Evolutionary conservation across 1,140 invertebrate genomes (phyloP).

Genomic region (Cotesia vestalis): DNA sequence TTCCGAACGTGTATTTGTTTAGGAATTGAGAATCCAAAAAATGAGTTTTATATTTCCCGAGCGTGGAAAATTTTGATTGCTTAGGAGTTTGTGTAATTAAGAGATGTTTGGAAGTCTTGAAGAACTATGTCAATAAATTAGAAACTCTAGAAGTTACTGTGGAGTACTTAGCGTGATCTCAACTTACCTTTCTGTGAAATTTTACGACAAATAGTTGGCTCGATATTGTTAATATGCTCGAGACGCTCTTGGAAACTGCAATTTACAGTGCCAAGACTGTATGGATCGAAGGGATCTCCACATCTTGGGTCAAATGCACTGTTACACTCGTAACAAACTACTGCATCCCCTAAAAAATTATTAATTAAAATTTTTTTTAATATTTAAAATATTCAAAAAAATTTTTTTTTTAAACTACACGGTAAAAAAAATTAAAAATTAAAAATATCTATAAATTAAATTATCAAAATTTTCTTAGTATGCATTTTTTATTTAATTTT

Average conservation of each 20-base stretch:
- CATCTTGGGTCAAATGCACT: conserved; percentile 85
- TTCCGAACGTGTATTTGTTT: too few species aligned
- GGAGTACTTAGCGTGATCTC: background rate
- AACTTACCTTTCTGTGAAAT: conserved; percentile 76
- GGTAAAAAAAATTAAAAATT: too few species aligned
- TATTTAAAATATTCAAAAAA: background rate
- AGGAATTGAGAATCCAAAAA: too few species aligned
- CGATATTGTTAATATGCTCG: conserved; percentile 72
- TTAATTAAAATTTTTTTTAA: conserved; percentile 11
- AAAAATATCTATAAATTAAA: too few species aligned
- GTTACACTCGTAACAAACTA: conserved; percentile 85
- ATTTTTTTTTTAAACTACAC: background rate
- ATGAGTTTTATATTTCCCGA: too few species aligned
- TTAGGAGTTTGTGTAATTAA: too few species aligned
- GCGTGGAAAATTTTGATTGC: too few species aligned
- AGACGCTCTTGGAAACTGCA: conserved; percentile 78
- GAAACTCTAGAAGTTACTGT: background rate
- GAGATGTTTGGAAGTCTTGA: too few species aligned
- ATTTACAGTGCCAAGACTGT: conserved; percentile 82
- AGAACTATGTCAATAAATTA: background rate
- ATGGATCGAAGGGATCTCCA: conserved; percentile 83
- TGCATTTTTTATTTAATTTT: too few species aligned
- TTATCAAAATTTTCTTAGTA: too few species aligned
- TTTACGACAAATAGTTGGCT: conserved; percentile 81
- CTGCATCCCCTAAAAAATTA: conserved; percentile 63